Percentiles rank a stretch among this genome's conserved stretches.
Conservation (phyloP, 2,888 invertebrate genomes). For the Mactromeris polynyma region DNA sequence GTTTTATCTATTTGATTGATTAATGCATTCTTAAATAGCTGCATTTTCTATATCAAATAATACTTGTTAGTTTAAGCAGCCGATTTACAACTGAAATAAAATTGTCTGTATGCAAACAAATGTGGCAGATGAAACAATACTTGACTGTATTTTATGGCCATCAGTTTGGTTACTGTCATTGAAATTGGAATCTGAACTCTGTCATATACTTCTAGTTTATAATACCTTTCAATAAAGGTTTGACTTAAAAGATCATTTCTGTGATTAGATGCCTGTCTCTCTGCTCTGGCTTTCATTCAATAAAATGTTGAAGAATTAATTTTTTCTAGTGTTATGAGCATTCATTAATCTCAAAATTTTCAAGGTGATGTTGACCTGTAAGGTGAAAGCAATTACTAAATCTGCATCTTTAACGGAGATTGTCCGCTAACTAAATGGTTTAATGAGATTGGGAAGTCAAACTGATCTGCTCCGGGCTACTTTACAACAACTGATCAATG, state of each 20-base stretch:
- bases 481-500: background rate
- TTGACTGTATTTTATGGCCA: background rate
- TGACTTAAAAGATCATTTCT: background rate
- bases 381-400: background rate
- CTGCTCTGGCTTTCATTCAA: background rate
- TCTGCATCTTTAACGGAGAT: background rate
- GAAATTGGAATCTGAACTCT: background rate
- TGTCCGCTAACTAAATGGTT: background rate
- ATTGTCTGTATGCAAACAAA: background rate
- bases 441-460: background rate
- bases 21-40: conserved; percentile 1
- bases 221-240: background rate
- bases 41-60: background rate
- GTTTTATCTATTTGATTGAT: conserved; percentile 15
- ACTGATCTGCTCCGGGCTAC: background rate
- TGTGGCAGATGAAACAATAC: background rate
- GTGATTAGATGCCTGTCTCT: background rate
- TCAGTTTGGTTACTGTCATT: background rate
- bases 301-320: background rate
- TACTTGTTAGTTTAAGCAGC: background rate
- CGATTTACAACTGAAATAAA: conserved; percentile 1
- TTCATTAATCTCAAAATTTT: background rate
- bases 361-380: background rate
- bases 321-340: background rate
- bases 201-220: background rate